phyloP scores from a whole-genome alignment of 1,140 invertebrate genomes.

The Apis dorsata region DNA sequence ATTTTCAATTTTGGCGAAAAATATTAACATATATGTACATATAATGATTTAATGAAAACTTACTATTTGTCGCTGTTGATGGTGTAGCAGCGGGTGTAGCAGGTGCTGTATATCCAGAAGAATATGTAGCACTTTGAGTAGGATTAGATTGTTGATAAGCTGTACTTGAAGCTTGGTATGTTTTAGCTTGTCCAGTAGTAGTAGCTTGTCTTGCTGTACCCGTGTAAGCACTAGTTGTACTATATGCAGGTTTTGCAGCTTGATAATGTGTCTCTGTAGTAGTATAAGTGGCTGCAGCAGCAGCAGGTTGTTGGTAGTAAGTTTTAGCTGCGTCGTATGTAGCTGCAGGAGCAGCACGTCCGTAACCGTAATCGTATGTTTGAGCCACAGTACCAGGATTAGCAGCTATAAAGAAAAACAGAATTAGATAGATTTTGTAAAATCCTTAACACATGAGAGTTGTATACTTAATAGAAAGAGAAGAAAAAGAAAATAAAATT shows the following conservation, averaged over 20 bases:
- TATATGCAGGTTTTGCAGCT: slow-evolving; percentile 83
- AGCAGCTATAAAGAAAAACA: slow-evolving; percentile 75
- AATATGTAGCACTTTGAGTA: slow-evolving; percentile 77
- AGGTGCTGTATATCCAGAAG: slow-evolving; percentile 80
- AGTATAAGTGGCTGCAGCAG: slow-evolving; percentile 85
- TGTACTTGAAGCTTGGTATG: slow-evolving; percentile 78
- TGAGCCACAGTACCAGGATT: slow-evolving; percentile 83
- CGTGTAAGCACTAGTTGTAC: slow-evolving; percentile 84
- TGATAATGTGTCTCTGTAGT: slow-evolving; percentile 85
- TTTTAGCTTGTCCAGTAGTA: slow-evolving; percentile 81
- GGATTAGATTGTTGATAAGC: slow-evolving; percentile 78
- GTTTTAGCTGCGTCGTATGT: slow-evolving; percentile 85
- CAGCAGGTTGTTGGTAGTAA: slow-evolving; percentile 85
- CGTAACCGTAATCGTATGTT: slow-evolving; percentile 86
- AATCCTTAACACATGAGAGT: not conserved
- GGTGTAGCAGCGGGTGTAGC: slow-evolving; percentile 83
- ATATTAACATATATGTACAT: not conserved
- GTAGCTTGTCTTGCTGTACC: slow-evolving; percentile 82
- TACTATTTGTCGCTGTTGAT: slow-evolving; percentile 78
- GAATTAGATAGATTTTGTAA: not conserved
- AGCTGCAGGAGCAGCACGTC: slow-evolving; percentile 81
- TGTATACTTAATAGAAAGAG: not conserved
- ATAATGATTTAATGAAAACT: slow-evolving; percentile 58
- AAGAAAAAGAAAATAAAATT: not conserved
- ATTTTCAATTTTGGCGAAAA: slow-evolving; percentile 40